Evolutionary conservation across 2,113 vertebrate genomes (phyloP), one percentile per base, ranked within the genome.

Genomic region (Callithrix jacchus): DNA sequence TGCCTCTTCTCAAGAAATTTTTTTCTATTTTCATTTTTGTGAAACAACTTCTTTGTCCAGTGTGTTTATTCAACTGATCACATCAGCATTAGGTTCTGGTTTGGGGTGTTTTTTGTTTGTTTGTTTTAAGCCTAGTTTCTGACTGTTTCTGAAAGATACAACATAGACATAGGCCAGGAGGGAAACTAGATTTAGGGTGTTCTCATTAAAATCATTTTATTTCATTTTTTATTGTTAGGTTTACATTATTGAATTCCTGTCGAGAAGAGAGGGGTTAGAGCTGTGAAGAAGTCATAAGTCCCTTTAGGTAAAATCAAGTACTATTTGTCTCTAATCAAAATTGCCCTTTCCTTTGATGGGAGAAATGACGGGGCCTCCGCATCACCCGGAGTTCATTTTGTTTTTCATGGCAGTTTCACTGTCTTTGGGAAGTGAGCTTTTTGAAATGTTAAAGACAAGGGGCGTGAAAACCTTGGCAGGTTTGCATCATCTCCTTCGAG

Each of bases 181-280:
- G 32, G 52, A 45, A 85, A 20, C 1, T 47, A 27, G 45, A 30
- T 86, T 35, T 42, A 87, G 32, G 5, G 21, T 71, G 23, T 32
- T 96, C 66, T 71, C 14, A 2, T 76, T 80, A 12, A 49, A 58
- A 87, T 88, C 77, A 9, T 21, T 93, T 70, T 61, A n/a, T 74
- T 87, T 94, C 25, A 17, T 64, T 89, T 91, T 93, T 58, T 68
- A 87, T 61, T 58, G 84, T 58, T 68, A 71, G 7, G 47, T 82
- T 49, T 23, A 47, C 68, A 91, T 88, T 37, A 30, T 52, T 70
- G 83, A 73, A 66, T 93, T 76, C 61, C 52, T 74, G 14, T 86
- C 42, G 58, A 25, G 66, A 77, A 49, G 32, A 42, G 0, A 1
- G 9, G 9, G 30, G 35, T 66, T 37, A 18, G 52, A 61, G 37